Percentiles rank a stretch among this genome's conserved stretches.
These are phyloP conservation scores for Oxystoma pomonae DNA, from an alignment of 2,888 invertebrate species.

Conservation along the genomic window DNA sequence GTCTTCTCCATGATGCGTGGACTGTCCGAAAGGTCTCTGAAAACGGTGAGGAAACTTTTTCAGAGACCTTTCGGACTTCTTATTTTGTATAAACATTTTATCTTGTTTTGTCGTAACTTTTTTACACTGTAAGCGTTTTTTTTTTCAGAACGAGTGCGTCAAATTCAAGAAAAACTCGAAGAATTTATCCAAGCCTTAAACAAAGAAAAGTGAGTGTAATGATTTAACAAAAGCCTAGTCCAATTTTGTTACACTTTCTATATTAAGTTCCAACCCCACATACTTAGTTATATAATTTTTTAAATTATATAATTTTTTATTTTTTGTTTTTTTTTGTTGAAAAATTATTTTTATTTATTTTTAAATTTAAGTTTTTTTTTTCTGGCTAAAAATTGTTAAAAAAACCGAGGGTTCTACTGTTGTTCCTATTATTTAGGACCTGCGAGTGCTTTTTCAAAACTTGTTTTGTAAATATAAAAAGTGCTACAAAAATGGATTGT, in stretches of 20 bases:
- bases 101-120: too few relatives aligned
- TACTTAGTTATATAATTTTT: background rate
- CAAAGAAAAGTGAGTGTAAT: conserved; percentile 78
- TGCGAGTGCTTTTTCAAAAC: background rate
- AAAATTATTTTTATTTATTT: background rate
- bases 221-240: conserved; percentile 15
- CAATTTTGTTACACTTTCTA: conserved; percentile 8
- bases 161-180: conserved; percentile 96
- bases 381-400: background rate
- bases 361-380: background rate
- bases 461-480: background rate
- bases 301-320: background rate
- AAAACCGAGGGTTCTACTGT: background rate
- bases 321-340: background rate
- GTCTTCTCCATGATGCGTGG: too few relatives aligned
- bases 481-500: background rate
- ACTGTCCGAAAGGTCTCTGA: too few relatives aligned
- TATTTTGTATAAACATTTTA: too few relatives aligned
- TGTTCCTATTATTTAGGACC: background rate
- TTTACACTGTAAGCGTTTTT: conserved; percentile 3
- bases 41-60: too few relatives aligned
- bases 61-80: too few relatives aligned
- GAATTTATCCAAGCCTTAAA: conserved; percentile 97
- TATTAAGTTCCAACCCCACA: background rate
- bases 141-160: conserved; percentile 79